A percentile compares a stretch with the other conserved stretches of the same genome.
Conservation (phyloP, 2,888 invertebrate species). For the Scaptomyza caliginosa region DNA sequence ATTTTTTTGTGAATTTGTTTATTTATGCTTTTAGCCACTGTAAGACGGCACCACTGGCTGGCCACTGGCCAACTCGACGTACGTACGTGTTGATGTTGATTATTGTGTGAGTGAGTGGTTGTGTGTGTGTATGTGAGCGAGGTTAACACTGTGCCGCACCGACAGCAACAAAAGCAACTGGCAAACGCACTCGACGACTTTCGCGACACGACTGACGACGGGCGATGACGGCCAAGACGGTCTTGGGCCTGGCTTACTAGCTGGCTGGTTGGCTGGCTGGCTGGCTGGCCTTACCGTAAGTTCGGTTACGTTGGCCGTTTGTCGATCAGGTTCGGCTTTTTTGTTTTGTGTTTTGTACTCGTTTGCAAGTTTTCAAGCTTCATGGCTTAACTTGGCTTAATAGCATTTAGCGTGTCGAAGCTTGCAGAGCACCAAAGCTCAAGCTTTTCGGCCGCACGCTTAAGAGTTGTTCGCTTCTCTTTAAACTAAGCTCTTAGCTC, state of each 20-base stretch:
- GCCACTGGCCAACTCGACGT: slow-evolving; percentile 35
- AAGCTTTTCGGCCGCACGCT: slow-evolving; percentile 41
- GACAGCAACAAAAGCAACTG: slow-evolving; percentile 62
- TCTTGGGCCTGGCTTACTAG: slow-evolving; percentile 44
- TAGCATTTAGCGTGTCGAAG: slow-evolving; percentile 65
- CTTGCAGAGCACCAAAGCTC: slow-evolving; percentile 51
- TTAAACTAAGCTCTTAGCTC: slow-evolving; percentile 13
- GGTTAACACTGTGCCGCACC: slow-evolving; percentile 46
- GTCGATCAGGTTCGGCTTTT: slow-evolving; percentile 48
- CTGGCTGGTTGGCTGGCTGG: slow-evolving; percentile 28
- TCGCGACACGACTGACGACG: slow-evolving; percentile 84
- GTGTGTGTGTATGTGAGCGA: slow-evolving; percentile 21
- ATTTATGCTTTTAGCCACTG: slow-evolving; percentile 58
- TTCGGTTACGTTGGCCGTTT: slow-evolving; percentile 76
- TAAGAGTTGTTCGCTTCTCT: slow-evolving; percentile 20
- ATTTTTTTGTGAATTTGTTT: slow-evolving; percentile 37
- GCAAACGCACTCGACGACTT: slow-evolving; percentile 84
- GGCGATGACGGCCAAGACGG: slow-evolving; percentile 51
- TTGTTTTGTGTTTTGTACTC: slow-evolving; percentile 22
- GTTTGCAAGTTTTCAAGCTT: slow-evolving; percentile 50
- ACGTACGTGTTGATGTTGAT: slow-evolving; percentile 5
- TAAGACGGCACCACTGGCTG: slow-evolving; percentile 37
- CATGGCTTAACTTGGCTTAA: slow-evolving; percentile 77
- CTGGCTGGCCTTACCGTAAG: slow-evolving; percentile 68
- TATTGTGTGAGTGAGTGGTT: slow-evolving; percentile 16